Evolutionary conservation across 2,797 vertebrate genomes (phyloP).

Genomic region (Crypturellus tataupa): DNA sequence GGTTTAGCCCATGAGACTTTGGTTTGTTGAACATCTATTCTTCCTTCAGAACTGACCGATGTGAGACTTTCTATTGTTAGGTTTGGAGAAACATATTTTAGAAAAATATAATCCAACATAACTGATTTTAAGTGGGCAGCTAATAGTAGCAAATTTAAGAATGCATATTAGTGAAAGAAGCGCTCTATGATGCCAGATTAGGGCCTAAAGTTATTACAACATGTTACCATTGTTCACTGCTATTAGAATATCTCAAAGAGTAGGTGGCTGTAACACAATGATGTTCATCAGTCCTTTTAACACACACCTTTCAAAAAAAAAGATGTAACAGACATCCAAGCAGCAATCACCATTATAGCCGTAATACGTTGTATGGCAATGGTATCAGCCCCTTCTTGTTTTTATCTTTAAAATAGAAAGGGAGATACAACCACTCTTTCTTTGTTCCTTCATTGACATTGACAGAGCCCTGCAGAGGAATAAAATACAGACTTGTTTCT

Average conservation of each 20-base stretch:
- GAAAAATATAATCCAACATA: not conserved
- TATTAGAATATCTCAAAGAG: slow-evolving; percentile 27
- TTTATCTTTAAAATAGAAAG: not conserved
- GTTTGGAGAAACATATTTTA: not conserved
- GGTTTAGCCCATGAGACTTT: not conserved
- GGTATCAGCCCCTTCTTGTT: not conserved
- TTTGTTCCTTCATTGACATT: not conserved
- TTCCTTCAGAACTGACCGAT: not conserved
- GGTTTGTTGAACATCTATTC: not conserved
- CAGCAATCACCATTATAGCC: slow-evolving; percentile 11
- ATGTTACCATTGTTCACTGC: not conserved
- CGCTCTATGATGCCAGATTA: not conserved
- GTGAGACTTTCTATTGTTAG: not conserved
- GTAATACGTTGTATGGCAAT: not conserved
- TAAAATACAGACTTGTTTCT: not conserved
- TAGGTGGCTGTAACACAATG: not conserved
- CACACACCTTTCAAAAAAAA: not conserved
- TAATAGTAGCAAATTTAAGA: not conserved
- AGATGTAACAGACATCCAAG: not conserved
- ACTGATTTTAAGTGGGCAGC: not conserved
- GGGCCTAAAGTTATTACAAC: not conserved
- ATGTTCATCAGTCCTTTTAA: slow-evolving; percentile 4
- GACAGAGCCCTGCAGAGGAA: accelerated
- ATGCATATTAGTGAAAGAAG: not conserved
- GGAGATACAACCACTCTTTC: not conserved